These are phyloP conservation scores for Macropis europaea DNA, from an alignment of 2,888 invertebrate genomes.

Conservation along the genomic window DNA sequence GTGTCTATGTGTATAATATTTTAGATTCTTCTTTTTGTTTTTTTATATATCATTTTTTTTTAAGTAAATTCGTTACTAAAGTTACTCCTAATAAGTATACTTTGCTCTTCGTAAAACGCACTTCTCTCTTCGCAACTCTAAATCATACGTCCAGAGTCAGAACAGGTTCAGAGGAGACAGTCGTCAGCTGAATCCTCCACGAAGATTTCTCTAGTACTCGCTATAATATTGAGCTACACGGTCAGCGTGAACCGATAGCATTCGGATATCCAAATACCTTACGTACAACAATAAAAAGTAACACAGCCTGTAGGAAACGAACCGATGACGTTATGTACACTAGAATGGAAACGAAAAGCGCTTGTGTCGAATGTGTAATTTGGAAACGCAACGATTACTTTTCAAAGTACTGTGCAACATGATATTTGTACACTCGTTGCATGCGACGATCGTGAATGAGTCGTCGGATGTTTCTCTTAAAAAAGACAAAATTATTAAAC, in stretches of 20 bases:
- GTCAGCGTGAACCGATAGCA: not conserved
- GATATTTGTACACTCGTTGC: not conserved
- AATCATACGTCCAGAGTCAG: constrained; percentile 26
- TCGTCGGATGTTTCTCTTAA: not conserved
- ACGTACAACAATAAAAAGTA: constrained; percentile 4
- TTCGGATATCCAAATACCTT: not conserved
- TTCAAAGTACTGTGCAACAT: not conserved
- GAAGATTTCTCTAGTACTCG: constrained; percentile 19
- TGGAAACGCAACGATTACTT: not conserved
- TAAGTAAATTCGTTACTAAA: constrained; percentile 43
- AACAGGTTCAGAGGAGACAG: constrained; percentile 11
- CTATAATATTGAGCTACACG: constrained; percentile 44
- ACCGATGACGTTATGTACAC: constrained; percentile 8
- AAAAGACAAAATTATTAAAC: not conserved
- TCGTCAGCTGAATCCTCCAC: not conserved
- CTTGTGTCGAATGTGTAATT: not conserved
- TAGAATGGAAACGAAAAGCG: not conserved
- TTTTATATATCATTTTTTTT: not conserved
- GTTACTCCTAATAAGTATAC: constrained; percentile 40
- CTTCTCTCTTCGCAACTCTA: constrained; percentile 25
- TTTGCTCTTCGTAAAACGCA: constrained; percentile 34
- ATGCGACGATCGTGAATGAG: too few relatives aligned
- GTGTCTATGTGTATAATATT: constrained; percentile 9
- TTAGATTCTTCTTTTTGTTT: constrained; percentile 2
- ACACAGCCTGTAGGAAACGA: constrained; percentile 13